Evolutionary conservation across 2,797 vertebrate genomes (phyloP).

Genomic region (Manis crassicaudata): DNA sequence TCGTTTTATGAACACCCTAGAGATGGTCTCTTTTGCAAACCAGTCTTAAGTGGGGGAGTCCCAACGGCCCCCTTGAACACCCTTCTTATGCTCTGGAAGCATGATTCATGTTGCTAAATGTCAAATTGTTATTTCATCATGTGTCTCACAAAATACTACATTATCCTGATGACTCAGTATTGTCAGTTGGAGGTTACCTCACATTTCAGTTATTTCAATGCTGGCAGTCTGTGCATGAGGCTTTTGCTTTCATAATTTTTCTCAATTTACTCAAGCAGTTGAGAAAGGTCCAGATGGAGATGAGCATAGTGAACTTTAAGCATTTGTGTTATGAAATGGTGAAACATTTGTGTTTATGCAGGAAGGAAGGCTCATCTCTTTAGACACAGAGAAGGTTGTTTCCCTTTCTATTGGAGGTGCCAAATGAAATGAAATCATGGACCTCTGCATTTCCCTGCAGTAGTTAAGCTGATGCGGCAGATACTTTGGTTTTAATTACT

Average conservation of each 20-base stretch:
- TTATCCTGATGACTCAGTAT: slow-evolving; percentile 64
- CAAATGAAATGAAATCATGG: slow-evolving; percentile 78
- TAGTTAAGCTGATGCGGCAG: slow-evolving; percentile 83
- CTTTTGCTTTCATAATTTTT: slow-evolving; percentile 79
- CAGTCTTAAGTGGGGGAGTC: not conserved
- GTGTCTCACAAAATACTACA: slow-evolving; percentile 60
- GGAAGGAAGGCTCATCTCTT: slow-evolving; percentile 71
- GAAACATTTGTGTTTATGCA: slow-evolving; percentile 78
- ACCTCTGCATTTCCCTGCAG: slow-evolving; percentile 71
- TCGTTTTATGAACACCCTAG: not conserved
- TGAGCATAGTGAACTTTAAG: slow-evolving; percentile 64
- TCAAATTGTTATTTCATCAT: slow-evolving; percentile 63
- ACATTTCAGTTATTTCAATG: slow-evolving; percentile 70
- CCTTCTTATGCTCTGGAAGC: not conserved
- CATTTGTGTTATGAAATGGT: no score
- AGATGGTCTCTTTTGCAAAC: not conserved
- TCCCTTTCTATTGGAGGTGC: slow-evolving; percentile 68
- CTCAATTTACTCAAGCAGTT: slow-evolving; percentile 80
- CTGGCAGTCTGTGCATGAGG: slow-evolving; percentile 43
- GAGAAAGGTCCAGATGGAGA: slow-evolving; percentile 79
- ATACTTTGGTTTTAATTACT: slow-evolving; percentile 85
- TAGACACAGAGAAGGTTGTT: slow-evolving; percentile 63
- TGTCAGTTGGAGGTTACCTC: slow-evolving; percentile 68
- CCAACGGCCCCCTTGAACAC: not conserved
- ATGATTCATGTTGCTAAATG: slow-evolving; percentile 53